Base-by-base conservation (phyloP, 2,888 invertebrate species). In the Meiosimyza platycephala region DNA sequence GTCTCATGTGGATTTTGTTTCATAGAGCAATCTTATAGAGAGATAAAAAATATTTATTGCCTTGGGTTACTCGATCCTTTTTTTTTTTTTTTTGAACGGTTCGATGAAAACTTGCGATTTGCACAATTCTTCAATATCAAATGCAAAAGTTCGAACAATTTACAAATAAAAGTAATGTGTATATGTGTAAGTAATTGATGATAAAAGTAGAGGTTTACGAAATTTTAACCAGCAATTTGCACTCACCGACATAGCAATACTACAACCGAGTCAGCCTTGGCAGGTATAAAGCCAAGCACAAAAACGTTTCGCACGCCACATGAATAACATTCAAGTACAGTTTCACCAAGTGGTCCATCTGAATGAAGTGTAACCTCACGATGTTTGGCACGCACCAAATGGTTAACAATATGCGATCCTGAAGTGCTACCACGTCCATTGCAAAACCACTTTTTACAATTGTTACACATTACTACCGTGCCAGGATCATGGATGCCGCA, bases 371-470 rank as follows among this genome's bases (percentile, higher is more conserved):
- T 98, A 0, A 99, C 98, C 89, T 99, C 99, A 90, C 99, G 99
- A 86, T 99, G 98, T 87, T 98, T 98, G n/a, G 99, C 98, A 77
- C 99, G 90, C 75, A 99, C 99, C 85, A 99, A 89, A 88, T 99
- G 99, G 88, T 99, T 99, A 80, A 99, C 96, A 79, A 99, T 98
- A 85, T 99, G 99, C 64, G 99, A 98, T 40, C 97, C 99, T 0
- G 98, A 97, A 1, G 98, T 98, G 85, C 96, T 98, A 16, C 99
- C 99, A 73, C 98, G 92, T 1, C 98, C 99, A 89, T 99, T 99
- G 88, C 99, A 99, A 86, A 99, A 99, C 99, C 99, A 99, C 86
- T 99, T 98, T 86, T 97, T 97, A 86, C 99, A 99, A 75, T 95
- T 92, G 86, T 98, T 98, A 88, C 99, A 99, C 93, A 96, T 96